Evolutionary conservation across 2,797 vertebrate genomes (phyloP), one percentile per base, ranked within the genome.

Genomic region (Platalea minor): DNA sequence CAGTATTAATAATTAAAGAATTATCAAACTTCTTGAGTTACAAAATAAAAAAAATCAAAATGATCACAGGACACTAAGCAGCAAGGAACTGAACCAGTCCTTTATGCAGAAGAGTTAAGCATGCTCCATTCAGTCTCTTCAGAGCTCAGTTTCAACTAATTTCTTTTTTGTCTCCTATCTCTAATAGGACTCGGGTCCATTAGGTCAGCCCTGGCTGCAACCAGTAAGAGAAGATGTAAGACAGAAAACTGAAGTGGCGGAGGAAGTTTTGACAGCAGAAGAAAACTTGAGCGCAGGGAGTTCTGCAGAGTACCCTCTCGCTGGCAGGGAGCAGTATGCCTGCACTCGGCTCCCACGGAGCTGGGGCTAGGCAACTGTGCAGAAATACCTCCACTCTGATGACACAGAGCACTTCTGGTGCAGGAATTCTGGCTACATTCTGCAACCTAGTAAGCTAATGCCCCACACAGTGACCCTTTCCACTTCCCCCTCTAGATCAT

Each of bases 281-380:
- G n/a, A 65, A 75, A 72, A 83, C 21, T 15, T 23, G 17, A 68
- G 53, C 1, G 8, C 41, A 72, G 29, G 50, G 53, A 51, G 26
- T 17, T 64, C 35, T 43, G 83, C 19, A 28, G 50, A 57, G 41
- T 19, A 48, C 23, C 16, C 24, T 48, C 45, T 41, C 1, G 0
- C 17, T 28, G 69, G n/a, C 25, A 86, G 12, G 11, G 21, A 86
- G 37, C 31, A 7, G 53, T 5, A 28, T 5, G 17, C 48, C 17
- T 19, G 41, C 41, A 23, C 37, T 72, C 2, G 0, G 28, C 28
- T 45, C 33, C 37, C 39, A 10, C 0, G 4, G 25, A 26, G 26
- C 45, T 39, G 15, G 23, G 28, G 16, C 51, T 6, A 4, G 11
- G 10, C 23, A 59, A 41, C 31, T 21, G 12, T 3, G 35, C 43